Base-by-base conservation (phyloP, 2,113 vertebrate genomes). In the Albula goreensis region DNA sequence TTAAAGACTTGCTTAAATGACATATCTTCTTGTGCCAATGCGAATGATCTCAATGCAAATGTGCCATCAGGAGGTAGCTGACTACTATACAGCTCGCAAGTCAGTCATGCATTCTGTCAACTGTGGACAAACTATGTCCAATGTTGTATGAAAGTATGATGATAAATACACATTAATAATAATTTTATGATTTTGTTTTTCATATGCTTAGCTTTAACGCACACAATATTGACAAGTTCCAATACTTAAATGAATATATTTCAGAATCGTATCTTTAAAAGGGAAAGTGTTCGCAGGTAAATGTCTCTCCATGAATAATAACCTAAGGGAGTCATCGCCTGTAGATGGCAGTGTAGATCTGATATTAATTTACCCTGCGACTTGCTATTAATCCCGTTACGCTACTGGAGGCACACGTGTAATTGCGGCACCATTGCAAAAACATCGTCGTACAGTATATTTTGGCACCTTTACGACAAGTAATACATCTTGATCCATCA, bases 311-410 rank as follows among this genome's bases (percentile, higher is more conserved):
- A 53, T n/a, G 13, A 53, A 31, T 22, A 74, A 50, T 85, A 49
- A 41, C 83, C 83, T 81, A 81, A 82, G 19, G 83, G 83, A 60
- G 25, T n/a, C 4, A 84, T 80, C 66, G 84, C 90, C 91, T 89
- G 90, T 88, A 92, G 91, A 88, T 91, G 91, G 91, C 91, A 91
- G 87, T 91, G 81, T 81, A 91, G 89, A 85, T 92, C 89, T 89
- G 88, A 90, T 88, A 82, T 90, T 86, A 50, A 80, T 66, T 79
- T 86, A 83, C 49, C 19, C 57, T 80, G 41, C 86, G 56, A 77
- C 79, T 19, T 52, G 63, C 86, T 60, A 88, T 86, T 83, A 84
- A 85, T 86, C 83, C 79, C 82, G 10, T 66, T 87, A 81, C 83
- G 78, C 78, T 85, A 31, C 85, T 89, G 88, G 86, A 86, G 87